phyloP scores from a whole-genome alignment of 2,113 vertebrate species.

The Rhea pennata region DNA sequence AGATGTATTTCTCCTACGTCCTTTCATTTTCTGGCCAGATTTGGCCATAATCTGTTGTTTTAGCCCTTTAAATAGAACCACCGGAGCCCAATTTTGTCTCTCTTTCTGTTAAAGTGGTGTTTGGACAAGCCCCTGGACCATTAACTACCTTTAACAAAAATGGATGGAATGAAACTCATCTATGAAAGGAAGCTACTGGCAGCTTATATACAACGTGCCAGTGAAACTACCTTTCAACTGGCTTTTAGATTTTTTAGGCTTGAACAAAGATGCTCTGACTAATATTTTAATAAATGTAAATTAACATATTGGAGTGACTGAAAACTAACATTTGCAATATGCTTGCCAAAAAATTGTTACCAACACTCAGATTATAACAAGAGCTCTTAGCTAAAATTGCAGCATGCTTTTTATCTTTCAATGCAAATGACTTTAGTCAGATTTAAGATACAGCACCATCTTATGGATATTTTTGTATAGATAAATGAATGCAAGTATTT shows the following conservation, averaged over 20 bases:
- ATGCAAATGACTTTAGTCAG: conserved; percentile 57
- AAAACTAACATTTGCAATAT: conserved; percentile 31
- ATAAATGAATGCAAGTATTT: conserved; percentile 23
- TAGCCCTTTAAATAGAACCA: neutral
- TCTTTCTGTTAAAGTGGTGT: conserved; percentile 12
- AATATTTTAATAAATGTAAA: conserved; percentile 52
- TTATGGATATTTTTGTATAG: conserved; percentile 77
- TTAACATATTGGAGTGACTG: conserved; percentile 51
- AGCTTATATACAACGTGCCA: neutral
- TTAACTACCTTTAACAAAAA: conserved; percentile 5
- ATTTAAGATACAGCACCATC: conserved; percentile 83
- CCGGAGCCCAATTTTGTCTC: conserved; percentile 21
- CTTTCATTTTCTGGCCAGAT: conserved; percentile 12
- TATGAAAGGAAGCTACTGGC: neutral
- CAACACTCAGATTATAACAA: neutral
- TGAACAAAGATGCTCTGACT: conserved; percentile 46
- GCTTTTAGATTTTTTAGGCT: neutral
- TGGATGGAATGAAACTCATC: neutral
- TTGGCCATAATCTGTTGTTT: neutral
- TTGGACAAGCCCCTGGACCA: conserved; percentile 2
- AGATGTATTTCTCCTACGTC: neutral
- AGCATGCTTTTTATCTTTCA: conserved; percentile 25
- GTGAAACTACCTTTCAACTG: conserved; percentile 37
- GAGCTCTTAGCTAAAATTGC: neutral
- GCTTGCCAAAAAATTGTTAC: conserved; percentile 32